These are phyloP conservation scores for Mustela nigripes DNA, from an alignment of 2,113 vertebrate genomes.

Conservation along the genomic window DNA sequence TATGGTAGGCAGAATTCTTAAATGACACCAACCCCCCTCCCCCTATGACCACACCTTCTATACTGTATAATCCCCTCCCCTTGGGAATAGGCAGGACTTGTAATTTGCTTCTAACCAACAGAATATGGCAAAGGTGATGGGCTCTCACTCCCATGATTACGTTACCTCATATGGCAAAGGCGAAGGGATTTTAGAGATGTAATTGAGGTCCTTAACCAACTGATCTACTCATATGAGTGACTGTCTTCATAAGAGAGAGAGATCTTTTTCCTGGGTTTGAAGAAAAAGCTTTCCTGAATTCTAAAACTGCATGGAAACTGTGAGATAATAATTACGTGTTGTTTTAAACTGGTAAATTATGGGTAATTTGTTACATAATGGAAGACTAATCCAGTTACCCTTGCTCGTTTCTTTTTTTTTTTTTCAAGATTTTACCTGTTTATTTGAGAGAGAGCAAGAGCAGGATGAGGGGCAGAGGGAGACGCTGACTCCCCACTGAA, in stretches of 20 bases:
- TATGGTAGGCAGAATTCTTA: neutral
- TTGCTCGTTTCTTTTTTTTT: neutral
- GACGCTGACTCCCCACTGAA: neutral
- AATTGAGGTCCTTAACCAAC: neutral
- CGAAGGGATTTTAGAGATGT: neutral
- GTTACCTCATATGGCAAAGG: neutral
- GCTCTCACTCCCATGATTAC: neutral
- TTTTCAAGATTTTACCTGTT: neutral
- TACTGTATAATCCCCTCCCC: neutral
- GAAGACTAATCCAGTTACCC: neutral
- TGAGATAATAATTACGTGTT: neutral
- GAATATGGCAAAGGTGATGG: neutral
- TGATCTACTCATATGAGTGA: neutral
- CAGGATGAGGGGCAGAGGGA: neutral
- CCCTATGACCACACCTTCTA: fast-evolving
- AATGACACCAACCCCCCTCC: neutral
- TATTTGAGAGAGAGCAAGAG: too few relatives aligned
- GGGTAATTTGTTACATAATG: neutral
- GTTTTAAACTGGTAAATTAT: neutral
- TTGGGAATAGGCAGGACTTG: neutral
- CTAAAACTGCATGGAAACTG: neutral
- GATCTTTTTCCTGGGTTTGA: neutral
- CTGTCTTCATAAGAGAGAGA: neutral
- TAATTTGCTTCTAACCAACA: neutral
- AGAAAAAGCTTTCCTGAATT: neutral